A percentile compares a stretch with the other conserved stretches of the same genome.
Evolutionary conservation across 2,888 invertebrate species (phyloP).

Genomic region (Agrochola litura): DNA sequence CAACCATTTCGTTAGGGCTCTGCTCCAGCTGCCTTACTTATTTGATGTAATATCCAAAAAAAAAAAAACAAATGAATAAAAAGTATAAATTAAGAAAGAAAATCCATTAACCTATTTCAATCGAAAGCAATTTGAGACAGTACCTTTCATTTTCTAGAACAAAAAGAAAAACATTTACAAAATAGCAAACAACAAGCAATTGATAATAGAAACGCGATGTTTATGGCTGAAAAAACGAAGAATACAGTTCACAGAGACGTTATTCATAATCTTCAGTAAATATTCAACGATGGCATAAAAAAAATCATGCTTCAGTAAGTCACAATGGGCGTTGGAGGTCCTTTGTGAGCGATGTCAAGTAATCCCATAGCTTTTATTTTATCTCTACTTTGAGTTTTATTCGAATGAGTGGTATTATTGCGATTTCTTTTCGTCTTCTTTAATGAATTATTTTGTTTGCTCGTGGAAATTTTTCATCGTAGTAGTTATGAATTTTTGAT

Average conservation of each 20-base stretch:
- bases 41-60: background rate
- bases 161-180: slow-evolving; percentile 21
- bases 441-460: slow-evolving; percentile 45
- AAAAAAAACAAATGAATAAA: background rate
- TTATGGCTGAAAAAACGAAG: slow-evolving; percentile 44
- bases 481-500: background rate
- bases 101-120: slow-evolving; percentile 20
- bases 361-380: slow-evolving; percentile 59
- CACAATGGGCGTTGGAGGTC: slow-evolving; percentile 60
- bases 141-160: slow-evolving; percentile 20
- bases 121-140: slow-evolving; percentile 16
- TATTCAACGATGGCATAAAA: slow-evolving; percentile 61
- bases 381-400: slow-evolving; percentile 52
- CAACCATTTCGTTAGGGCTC: no score
- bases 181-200: slow-evolving; percentile 42
- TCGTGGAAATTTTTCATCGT: background rate
- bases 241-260: slow-evolving; percentile 48
- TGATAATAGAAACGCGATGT: slow-evolving; percentile 41
- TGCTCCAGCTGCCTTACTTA: background rate
- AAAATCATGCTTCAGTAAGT: slow-evolving; percentile 62
- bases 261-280: slow-evolving; percentile 64
- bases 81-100: background rate
- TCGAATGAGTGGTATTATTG: slow-evolving; percentile 47
- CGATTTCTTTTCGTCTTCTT: slow-evolving; percentile 17
- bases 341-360: slow-evolving; percentile 65